These are phyloP conservation scores for Acronicta psi DNA, from an alignment of 2,888 invertebrate species.

Conservation along the genomic window DNA sequence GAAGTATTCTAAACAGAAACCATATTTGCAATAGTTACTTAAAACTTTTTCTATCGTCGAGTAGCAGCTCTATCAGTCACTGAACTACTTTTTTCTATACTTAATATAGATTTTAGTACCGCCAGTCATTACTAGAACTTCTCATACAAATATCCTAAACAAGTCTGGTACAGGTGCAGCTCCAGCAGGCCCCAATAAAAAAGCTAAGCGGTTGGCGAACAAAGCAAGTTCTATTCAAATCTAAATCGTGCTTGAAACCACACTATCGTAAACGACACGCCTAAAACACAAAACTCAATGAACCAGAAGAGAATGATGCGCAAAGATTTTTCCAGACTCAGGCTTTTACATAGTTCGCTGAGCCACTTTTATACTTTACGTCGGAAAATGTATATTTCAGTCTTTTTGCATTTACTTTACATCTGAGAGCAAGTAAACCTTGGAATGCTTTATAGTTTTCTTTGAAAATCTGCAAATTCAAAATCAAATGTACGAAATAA, in stretches of 20 bases:
- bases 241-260: conserved; percentile 53
- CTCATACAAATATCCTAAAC: too few relatives aligned
- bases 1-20: too few relatives aligned
- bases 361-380: conserved; percentile 47
- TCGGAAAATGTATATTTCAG: conserved; percentile 30
- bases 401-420: conserved; percentile 30
- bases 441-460: neutral
- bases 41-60: too few relatives aligned
- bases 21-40: too few relatives aligned
- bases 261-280: conserved; percentile 63
- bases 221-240: conserved; percentile 34
- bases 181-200: neutral
- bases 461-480: neutral
- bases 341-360: conserved; percentile 56
- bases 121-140: too few relatives aligned
- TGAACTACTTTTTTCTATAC: too few relatives aligned
- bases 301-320: conserved; percentile 68
- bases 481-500: neutral
- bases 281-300: conserved; percentile 68
- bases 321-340: conserved; percentile 59
- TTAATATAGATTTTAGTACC: too few relatives aligned
- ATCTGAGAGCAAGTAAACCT: conserved; percentile 11
- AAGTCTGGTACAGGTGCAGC: too few relatives aligned
- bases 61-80: too few relatives aligned
- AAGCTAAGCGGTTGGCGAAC: neutral